Evolutionary conservation across 2,797 vertebrate genomes (phyloP), one percentile per base, ranked within the genome.

Genomic region (Microctenopoma lineatum): DNA sequence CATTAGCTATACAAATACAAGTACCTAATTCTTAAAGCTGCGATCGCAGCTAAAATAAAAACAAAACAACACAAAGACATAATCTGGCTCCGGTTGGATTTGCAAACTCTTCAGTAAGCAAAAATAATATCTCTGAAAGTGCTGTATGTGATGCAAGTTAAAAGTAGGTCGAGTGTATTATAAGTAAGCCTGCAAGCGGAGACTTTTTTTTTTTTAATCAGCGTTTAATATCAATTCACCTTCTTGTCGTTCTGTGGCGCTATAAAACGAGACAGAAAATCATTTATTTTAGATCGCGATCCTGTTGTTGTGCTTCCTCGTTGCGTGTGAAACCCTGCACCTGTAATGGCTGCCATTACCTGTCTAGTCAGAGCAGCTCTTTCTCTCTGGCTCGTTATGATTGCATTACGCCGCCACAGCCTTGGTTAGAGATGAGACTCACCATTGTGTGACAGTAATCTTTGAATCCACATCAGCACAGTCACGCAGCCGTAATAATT

Each of bases 61-160:
- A 82, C 83, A 86, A 81, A 78, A 59, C 66, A 66, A 83, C 74
- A 80, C 75, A 79, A 47, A 67, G 61, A 84, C 72, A 63, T 87
- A 85, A 87, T 87, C 83, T 85, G 80, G 14, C 73, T 80, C 71
- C 87, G 87, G 89, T 88, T 82, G 68, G 85, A 90, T 91, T 89
- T 86, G 75, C 65, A 85, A 84, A 90, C 69, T 85, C 79, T 79
- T 73, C 83, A 82, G 74, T 72, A 81, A 87, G 80, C 83, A 82
- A 83, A 87, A 88, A 89, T 85, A 87, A 87, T 85, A 86, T 71
- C 62, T 81, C 75, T 79, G 84, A 84, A 90, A 87, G 84, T 83
- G 75, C 48, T 32, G 59, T 14, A 62, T 74, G 80, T 76, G 77
- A 83, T 67, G 66, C 58, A 59, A 75, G 59, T 79, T 74, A 61